Base-by-base conservation (phyloP, 1,140 invertebrate species). In the Zaprionus tsacasi region DNA sequence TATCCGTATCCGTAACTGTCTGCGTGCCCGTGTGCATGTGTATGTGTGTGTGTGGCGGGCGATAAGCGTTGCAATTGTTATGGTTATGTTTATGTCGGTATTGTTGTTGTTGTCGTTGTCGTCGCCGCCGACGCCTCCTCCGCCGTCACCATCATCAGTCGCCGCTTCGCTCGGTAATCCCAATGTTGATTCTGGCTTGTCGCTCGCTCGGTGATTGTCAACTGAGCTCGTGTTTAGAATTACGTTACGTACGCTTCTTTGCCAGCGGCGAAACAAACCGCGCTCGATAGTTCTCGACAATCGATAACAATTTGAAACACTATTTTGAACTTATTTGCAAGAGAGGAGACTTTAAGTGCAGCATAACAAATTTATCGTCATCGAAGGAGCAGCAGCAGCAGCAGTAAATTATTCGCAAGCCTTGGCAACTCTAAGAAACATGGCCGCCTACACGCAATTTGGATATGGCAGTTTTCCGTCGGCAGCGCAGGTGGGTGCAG, bases 401-500 rank as follows among this genome's bases (percentile, higher is more conserved):
- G 10, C 43, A 35, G 12, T 21, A 3, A 48, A 35, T n/a, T 25
- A 57, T 57, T 15, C 21, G 7, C 40, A 57, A 63, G 25, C 21
- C 6, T 45, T 17, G 38, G 33, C n/a, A 56, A 43, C 25, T 52
- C 35, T 68, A 36, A 38, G 58, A 73, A 91, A 52, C 71, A 91
- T 91, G 90, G 90, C 90, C 60, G 90, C 90, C 33, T 91, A 91
- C 59, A 88, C 90, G 68, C 90, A 91, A 81, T 91, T 91, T 48
- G 90, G 90, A 91, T 91, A 91, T 58, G 90, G 90, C 63, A 79
- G 81, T 70, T 91, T 91, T 72, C 90, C 90, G 87, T 82, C 90
- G 81, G 90, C 77, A 67, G 76, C 90, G 40, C 90, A 91, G 90
- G 90, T 91, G 66, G 56, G 76, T 75, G 40, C n/a, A 8, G n/a